Conservation (phyloP, 2,888 invertebrate species). For the Bursaphelenchus okinawaensis region DNA sequence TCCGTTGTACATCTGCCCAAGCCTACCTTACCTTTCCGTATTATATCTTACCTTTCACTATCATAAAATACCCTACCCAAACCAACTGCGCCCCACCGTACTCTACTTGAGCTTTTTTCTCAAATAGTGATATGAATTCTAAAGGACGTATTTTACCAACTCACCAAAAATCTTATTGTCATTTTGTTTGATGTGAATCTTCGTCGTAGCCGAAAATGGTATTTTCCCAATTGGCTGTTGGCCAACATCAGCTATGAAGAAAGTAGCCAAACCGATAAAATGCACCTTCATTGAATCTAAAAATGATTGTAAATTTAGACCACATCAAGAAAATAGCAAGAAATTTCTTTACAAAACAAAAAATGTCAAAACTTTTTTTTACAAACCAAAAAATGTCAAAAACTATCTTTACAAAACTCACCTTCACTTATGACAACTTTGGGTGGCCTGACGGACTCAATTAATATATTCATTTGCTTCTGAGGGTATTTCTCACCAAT, state of each 20-base stretch:
- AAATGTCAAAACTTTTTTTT: too few relatives aligned
- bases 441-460: conserved; percentile 28
- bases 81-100: too few relatives aligned
- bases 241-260: conserved; percentile 28
- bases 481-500: conserved; percentile 36
- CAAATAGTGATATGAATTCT: too few relatives aligned
- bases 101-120: too few relatives aligned
- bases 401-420: too few relatives aligned
- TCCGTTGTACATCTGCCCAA: too few relatives aligned
- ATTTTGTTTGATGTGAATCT: conserved; percentile 11
- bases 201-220: conserved; percentile 27
- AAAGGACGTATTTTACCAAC: too few relatives aligned
- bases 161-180: conserved; percentile 38
- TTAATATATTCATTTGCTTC: conserved; percentile 26
- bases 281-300: conserved; percentile 22
- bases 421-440: conserved; percentile 22
- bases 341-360: too few relatives aligned
- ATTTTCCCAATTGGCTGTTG: conserved; percentile 30
- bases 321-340: background rate
- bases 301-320: background rate
- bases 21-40: too few relatives aligned
- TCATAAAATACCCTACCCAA: too few relatives aligned
- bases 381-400: background rate
- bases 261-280: conserved; percentile 29
- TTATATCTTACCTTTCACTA: too few relatives aligned